Base-by-base conservation (phyloP, 2,888 invertebrate genomes). In the Blera fallax region DNA sequence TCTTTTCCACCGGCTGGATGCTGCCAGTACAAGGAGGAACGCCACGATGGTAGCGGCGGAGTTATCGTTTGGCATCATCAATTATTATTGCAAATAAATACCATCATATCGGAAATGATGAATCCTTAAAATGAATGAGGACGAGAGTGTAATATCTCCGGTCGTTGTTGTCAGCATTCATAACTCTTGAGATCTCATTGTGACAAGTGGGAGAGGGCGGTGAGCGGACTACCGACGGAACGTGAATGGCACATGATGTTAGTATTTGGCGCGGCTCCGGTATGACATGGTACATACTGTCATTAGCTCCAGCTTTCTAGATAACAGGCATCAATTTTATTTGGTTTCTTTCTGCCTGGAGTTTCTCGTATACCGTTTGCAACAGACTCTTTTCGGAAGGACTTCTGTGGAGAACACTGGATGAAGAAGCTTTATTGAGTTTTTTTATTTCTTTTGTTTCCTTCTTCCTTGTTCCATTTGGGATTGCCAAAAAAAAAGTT, bases 81-180 rank as follows among this genome's bases (percentile, higher is more conserved):
- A 85, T 85, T 85, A 80, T 76, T 85, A 85, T 85, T 85, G 85
- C 80, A 85, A 85, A 85, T 85, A 85, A 85, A 85, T 85, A 80
- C 85, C 80, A 80, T 85, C 85, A 76, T 85, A 80, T 85, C 85
- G 85, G 85, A 85, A 80, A 80, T 85, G 85, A 85, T 85, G 85
- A 85, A 85, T 85, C 80, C 85, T 76, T 85, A 80, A 80, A 80
- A 85, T 80, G 85, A 81, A 85, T 85, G 54, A 81, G 85, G 76
- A 80, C 80, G 76, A 80, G 80, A 80, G 70, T 80, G 65, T 72
- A 76, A 85, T 80, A 72, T 80, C 72, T 76, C 65, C 72, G 65
- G 69, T 76, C 80, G 85, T 85, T 81, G 70, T 58, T 85, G 85
- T 85, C 85, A 76, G 85, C 76, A 85, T 76, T 85, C 76, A 85